Evolutionary conservation across 2,888 invertebrate species (phyloP).

Genomic region (Andrena hattorfiana): DNA sequence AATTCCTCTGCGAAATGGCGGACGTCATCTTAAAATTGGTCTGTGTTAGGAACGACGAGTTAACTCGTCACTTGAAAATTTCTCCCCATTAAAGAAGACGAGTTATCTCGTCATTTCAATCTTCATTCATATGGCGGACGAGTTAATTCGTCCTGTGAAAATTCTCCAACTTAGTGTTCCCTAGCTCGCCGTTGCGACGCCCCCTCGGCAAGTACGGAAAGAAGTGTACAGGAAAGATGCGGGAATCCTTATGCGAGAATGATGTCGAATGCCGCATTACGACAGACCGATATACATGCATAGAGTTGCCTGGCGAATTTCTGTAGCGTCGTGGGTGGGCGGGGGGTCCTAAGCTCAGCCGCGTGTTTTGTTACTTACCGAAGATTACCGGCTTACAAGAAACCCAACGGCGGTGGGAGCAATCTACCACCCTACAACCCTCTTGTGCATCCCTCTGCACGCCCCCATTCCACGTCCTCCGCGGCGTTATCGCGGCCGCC

Average conservation of each 20-base stretch:
- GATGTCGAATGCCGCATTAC: slow-evolving; percentile 65
- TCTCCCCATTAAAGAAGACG: too few relatives aligned
- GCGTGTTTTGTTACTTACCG: slow-evolving; percentile 79
- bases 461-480: slow-evolving; percentile 45
- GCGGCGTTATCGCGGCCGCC: slow-evolving; percentile 68
- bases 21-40: too few relatives aligned
- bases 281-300: slow-evolving; percentile 59
- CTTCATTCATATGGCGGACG: too few relatives aligned
- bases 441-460: slow-evolving; percentile 38
- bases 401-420: slow-evolving; percentile 72
- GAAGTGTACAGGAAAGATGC: background rate
- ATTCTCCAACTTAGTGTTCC: too few relatives aligned
- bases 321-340: slow-evolving; percentile 53
- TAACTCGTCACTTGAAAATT: too few relatives aligned
- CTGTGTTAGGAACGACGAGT: too few relatives aligned
- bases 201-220: too few relatives aligned
- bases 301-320: slow-evolving; percentile 68
- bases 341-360: slow-evolving; percentile 68
- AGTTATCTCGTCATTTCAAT: too few relatives aligned
- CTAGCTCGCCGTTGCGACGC: too few relatives aligned
- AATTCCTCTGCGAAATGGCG: too few relatives aligned
- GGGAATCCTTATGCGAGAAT: slow-evolving; percentile 32
- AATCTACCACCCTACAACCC: slow-evolving; percentile 69
- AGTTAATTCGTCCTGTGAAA: too few relatives aligned
- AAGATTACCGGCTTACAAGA: slow-evolving; percentile 80